These are phyloP conservation scores for Neoseiulus cucumeris DNA, from an alignment of 1,140 invertebrate species.

Conservation along the genomic window DNA sequence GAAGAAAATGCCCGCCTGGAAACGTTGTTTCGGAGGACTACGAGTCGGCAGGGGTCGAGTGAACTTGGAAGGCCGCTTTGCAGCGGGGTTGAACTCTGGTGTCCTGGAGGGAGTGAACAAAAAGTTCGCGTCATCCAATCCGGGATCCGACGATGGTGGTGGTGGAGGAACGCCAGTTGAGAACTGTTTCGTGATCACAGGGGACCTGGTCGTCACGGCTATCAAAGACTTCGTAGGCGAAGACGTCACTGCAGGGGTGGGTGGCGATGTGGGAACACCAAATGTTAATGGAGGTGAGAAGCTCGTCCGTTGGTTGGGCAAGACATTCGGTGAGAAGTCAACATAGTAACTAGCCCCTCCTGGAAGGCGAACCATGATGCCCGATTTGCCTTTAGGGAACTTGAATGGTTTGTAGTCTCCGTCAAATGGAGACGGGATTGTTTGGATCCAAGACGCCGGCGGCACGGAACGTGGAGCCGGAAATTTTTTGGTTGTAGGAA, in stretches of 20 bases:
- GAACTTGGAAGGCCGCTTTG: not conserved
- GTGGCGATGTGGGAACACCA: no score
- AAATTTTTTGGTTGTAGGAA: not conserved
- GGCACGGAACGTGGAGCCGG: not conserved
- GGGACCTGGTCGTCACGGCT: no score
- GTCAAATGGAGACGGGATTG: not conserved
- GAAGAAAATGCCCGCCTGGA: not conserved
- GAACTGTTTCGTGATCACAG: no score
- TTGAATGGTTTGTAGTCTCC: not conserved
- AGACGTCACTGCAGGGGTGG: no score
- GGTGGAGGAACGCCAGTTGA: no score
- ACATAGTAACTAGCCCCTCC: slow-evolving; percentile 8
- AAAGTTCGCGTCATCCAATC: no score
- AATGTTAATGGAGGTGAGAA: no score
- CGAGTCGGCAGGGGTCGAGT: not conserved
- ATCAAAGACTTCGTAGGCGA: no score
- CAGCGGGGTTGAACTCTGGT: not conserved
- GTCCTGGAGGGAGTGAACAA: no score
- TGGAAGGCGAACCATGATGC: slow-evolving; percentile 4
- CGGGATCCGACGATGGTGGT: no score
- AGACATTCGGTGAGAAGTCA: not conserved
- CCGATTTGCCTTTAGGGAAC: slow-evolving; percentile 7
- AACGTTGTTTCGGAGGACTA: not conserved
- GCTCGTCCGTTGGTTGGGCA: no score
- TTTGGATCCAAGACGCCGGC: not conserved